phyloP scores from a whole-genome alignment of 2,797 vertebrate genomes.

The Ctenosaura bakeri region DNA sequence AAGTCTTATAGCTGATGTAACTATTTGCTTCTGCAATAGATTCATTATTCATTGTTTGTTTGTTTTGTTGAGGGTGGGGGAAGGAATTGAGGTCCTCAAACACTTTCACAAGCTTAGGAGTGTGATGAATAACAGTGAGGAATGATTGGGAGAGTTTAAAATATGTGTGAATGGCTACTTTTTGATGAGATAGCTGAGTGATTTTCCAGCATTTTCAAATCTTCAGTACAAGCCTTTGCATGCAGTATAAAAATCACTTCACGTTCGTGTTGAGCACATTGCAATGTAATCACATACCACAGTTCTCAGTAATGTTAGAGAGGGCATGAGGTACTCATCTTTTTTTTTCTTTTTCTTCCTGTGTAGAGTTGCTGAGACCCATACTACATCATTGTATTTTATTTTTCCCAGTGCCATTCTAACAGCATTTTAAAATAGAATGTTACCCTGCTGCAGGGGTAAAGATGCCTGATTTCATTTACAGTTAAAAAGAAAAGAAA shows the following conservation, averaged over 20 bases:
- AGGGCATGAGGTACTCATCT: no score
- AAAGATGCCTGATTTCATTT: not conserved
- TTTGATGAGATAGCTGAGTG: not conserved
- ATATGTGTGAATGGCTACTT: not conserved
- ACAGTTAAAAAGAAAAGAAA: not conserved
- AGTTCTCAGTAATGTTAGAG: not conserved
- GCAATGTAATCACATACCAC: not conserved
- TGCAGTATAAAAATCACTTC: not conserved
- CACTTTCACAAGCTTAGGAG: not conserved
- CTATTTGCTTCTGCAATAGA: no score
- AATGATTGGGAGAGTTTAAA: not conserved
- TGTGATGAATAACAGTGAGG: not conserved
- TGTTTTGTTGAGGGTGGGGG: no score
- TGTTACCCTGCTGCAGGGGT: no score
- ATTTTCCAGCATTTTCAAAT: not conserved
- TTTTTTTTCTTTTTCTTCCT: no score
- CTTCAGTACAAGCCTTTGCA: not conserved
- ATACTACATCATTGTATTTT: no score
- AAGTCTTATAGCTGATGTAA: no score
- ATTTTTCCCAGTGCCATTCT: not conserved
- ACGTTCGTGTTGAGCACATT: not conserved
- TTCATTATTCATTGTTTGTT: no score
- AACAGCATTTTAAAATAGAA: not conserved
- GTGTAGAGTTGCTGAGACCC: no score
- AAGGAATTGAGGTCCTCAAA: not conserved